A percentile compares a stretch with the other conserved stretches of the same genome.
These are phyloP conservation scores for Smittia aterrima DNA, from an alignment of 2,888 invertebrate species.

Conservation along the genomic window DNA sequence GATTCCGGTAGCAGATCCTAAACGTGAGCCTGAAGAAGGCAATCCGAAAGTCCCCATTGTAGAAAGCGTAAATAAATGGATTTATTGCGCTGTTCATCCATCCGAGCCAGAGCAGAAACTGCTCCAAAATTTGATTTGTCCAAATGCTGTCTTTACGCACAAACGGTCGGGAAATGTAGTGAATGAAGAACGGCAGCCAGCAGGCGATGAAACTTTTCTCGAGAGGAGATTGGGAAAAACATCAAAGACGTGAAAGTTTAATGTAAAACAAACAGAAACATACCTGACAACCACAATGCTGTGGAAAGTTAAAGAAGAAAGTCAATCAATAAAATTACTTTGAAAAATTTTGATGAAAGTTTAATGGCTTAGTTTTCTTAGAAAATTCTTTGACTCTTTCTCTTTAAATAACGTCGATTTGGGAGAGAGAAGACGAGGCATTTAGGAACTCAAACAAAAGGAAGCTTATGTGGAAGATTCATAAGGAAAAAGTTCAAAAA, in stretches of 20 bases:
- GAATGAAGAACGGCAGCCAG: constrained; percentile 84
- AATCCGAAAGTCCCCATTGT: constrained; percentile 80
- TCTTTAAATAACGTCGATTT: too few relatives aligned
- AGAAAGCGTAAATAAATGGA: constrained; percentile 88
- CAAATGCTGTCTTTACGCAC: constrained; percentile 61
- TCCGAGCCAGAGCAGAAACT: constrained; percentile 80
- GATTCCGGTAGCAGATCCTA: constrained; percentile 47
- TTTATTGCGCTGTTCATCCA: constrained; percentile 90
- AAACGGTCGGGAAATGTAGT: constrained; percentile 78
- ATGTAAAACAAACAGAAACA: not conserved
- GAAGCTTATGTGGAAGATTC: too few relatives aligned
- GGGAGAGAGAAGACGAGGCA: too few relatives aligned
- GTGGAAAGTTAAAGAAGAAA: not conserved
- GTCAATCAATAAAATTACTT: not conserved
- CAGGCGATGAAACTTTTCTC: constrained; percentile 1
- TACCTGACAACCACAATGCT: constrained; percentile 68
- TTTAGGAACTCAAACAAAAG: too few relatives aligned
- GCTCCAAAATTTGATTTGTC: constrained; percentile 62
- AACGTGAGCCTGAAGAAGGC: constrained; percentile 81
- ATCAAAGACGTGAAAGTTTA: constrained; percentile 53
- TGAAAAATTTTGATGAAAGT: not conserved
- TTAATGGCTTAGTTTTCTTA: constrained; percentile 3
- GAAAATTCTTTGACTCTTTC: too few relatives aligned
- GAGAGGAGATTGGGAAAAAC: not conserved
- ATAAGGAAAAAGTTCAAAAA: too few relatives aligned